A percentile compares a stretch with the other conserved stretches of the same genome.
Evolutionary conservation across 1,140 invertebrate species (phyloP).

Genomic region (Telenomus remus): DNA sequence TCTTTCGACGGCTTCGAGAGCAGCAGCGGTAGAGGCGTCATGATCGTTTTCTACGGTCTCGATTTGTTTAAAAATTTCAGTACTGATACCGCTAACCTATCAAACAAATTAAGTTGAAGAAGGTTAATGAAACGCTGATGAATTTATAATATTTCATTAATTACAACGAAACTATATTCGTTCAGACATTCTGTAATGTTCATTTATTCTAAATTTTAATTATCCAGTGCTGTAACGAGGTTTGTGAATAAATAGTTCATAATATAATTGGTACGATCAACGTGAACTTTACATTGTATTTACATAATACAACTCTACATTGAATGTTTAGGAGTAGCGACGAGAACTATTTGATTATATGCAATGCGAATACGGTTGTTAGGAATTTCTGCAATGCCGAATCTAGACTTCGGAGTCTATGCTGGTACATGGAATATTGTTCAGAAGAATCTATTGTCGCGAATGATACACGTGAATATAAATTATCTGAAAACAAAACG

Average conservation of each 20-base stretch:
- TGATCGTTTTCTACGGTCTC: conserved; percentile 96
- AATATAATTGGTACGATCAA: not conserved
- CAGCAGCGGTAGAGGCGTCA: conserved; percentile 92
- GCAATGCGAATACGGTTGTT: too few species aligned
- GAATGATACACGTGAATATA: too few species aligned
- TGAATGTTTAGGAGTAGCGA: not conserved
- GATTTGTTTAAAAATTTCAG: conserved; percentile 96
- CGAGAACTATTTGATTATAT: not conserved
- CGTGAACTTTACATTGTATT: conserved; percentile 1
- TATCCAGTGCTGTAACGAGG: not conserved
- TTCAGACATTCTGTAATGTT: not conserved
- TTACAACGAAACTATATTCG: not conserved
- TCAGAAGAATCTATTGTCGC: too few species aligned
- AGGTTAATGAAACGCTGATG: too few species aligned
- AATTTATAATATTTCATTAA: too few species aligned
- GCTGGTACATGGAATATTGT: too few species aligned
- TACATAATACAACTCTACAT: conserved; percentile 7
- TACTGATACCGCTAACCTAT: conserved; percentile 93
- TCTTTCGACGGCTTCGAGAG: conserved; percentile 91
- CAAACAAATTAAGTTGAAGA: conserved; percentile 26
- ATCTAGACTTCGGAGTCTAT: too few species aligned
- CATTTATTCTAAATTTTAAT: not conserved
- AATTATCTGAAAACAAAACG: too few species aligned
- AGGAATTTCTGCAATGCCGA: too few species aligned
- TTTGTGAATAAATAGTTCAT: conserved; percentile 4